Evolutionary conservation across 1,140 invertebrate species (phyloP), one percentile per base, ranked within the genome.

Genomic region (Drosophila oshimai): DNA sequence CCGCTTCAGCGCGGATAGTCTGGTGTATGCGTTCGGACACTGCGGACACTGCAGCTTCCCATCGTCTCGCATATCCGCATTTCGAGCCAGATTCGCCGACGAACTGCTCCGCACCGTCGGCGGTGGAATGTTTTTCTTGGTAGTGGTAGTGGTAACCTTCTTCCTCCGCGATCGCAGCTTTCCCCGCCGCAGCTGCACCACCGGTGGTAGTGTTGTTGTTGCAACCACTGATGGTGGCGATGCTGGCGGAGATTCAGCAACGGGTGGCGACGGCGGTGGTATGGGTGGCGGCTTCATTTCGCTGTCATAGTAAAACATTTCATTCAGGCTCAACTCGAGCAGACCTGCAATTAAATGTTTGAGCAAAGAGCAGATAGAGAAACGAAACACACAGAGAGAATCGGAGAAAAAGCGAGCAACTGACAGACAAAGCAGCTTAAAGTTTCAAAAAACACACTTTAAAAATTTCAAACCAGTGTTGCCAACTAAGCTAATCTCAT

Each of bases 1-100:
- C 55, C 90, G 70, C 65, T 87, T 87, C 17, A 87, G 64, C 18
- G 83, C 81, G 55, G 81, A 87, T 15, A 74, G 22, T 31, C 83
- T 71, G 0, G 74, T 84, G 64, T 88, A 88, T n/a, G 79, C 54
- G 39, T 89, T 88, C 13, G 73, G 53, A 50, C 83, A 87, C 41
- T 88, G 81, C 12, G 81, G 81, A 57, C 81, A 87, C 62, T 88
- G 83, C 49, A 87, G 49, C 51, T 77, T 88, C 31, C 81, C 81
- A 51, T 87, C 81, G 36, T 69, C 69, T 7, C 81, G 72, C 47
- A 51, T 51, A 13, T 73, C 50, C 9, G 81, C 80, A 15, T 67
- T 87, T 7, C 76, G 68, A 12, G 81, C 72, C 41, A 86, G 28
- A 39, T 60, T 53, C 37, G 76, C 73, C 31, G 81, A 81, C 44